Base-by-base conservation (phyloP, 2,888 invertebrate species). In the Epirrita christyi region DNA sequence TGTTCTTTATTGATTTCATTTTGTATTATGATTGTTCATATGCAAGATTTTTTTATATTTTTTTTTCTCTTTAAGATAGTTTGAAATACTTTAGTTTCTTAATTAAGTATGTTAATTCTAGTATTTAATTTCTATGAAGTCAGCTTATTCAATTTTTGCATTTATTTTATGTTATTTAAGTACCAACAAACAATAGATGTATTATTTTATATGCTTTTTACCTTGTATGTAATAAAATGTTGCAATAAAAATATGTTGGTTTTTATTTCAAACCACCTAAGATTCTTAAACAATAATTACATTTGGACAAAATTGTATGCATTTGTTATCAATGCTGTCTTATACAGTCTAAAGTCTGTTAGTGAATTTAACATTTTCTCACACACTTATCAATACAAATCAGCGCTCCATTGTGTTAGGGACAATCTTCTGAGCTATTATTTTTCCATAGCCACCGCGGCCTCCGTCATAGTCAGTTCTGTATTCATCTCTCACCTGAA, bases 401-500 rank as follows among this genome's bases (percentile, higher is more conserved):
- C 81, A 90, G 67, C 87, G 93, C 72, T 93, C 93, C 76, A 88
- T 73, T 8, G 93, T 93, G 64, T 93, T 93, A 1, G 94, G 93
- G 3, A 88, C 93, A 52, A 96, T 94, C 90, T 97, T 97, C 80
- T 97, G 97, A 63, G 96, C 96, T 67, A 98, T 94, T 61, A 98
- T 95, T 91, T 98, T 98, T 29, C 99, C 99, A 88, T 98, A 99
- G 13, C 99, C 99, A 47, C 99, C 99, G 83, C 99, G 93, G 0
- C 99, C 99, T 34, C 96, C 95, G 84, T 99, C 99, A 88, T 96
- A 99, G 81, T 99, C 99, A 64, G 97, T 98, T 80, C 99, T 94
- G 81, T 99, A 99, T 92, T 99, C 99, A 81, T 99, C 99, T 73
- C 99, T 94, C 3, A 99, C 97, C 97, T 97, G 81, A 37, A 85